These are phyloP conservation scores for Pseudochaenichthys georgianus DNA, from an alignment of 2,797 vertebrate species.

Conservation along the genomic window DNA sequence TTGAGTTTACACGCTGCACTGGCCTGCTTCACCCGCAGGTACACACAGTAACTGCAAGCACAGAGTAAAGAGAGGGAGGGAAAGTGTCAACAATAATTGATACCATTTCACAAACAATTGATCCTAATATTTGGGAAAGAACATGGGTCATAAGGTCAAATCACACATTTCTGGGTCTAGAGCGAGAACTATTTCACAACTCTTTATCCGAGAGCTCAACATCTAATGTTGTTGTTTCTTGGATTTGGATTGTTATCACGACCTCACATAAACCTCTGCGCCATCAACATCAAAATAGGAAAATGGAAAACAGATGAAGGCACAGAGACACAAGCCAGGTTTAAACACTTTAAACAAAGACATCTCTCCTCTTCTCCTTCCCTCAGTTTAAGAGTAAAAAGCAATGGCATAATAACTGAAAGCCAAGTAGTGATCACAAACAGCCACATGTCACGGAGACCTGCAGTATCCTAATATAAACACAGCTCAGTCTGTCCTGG, in stretches of 20 bases:
- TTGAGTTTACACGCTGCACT: conserved; percentile 80
- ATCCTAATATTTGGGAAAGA: neutral
- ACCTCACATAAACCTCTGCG: neutral
- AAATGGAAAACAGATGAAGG: conserved; percentile 27
- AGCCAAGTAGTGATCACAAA: conserved; percentile 3
- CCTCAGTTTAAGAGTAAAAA: neutral
- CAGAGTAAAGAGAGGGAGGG: neutral
- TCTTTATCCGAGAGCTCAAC: conserved; percentile 9
- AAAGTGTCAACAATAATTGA: neutral
- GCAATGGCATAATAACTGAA: conserved; percentile 13
- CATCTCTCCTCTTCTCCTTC: neutral
- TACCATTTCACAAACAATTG: neutral
- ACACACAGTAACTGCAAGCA: conserved; percentile 86
- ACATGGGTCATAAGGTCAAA: conserved; percentile 10
- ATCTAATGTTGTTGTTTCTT: conserved; percentile 15
- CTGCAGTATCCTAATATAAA: conserved; percentile 51
- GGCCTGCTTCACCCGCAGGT: conserved; percentile 86
- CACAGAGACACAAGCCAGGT: neutral
- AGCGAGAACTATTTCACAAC: conserved; percentile 2
- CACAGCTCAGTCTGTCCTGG: conserved; percentile 46
- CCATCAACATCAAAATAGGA: conserved; percentile 19
- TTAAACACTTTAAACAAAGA: conserved; percentile 5
- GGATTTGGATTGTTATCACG: neutral
- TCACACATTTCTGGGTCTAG: neutral
- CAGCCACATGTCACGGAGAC: conserved; percentile 40